Percentiles rank a stretch among this genome's conserved stretches.
These are phyloP conservation scores for Diprion similis DNA, from an alignment of 1,140 invertebrate species.

Conservation along the genomic window DNA sequence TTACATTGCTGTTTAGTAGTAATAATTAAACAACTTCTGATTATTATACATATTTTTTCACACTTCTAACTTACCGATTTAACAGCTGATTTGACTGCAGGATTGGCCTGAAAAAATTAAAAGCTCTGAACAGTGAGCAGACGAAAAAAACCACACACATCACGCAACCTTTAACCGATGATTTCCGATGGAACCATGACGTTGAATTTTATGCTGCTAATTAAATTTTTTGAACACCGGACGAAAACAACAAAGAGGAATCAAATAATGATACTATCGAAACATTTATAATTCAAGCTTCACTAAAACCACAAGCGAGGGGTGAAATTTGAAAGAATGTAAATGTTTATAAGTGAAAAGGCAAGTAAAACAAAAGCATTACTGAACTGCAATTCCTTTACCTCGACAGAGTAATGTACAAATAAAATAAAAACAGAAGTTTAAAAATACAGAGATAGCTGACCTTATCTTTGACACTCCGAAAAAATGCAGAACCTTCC, in stretches of 20 bases:
- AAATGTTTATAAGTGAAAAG: neutral
- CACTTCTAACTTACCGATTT: conserved; percentile 71
- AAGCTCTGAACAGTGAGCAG: conserved; percentile 29
- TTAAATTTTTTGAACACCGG: no score
- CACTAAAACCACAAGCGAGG: conserved; percentile 23
- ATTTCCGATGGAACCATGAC: neutral
- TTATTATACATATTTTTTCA: neutral
- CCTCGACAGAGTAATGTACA: neutral
- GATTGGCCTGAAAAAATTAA: conserved; percentile 75
- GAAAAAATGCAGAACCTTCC: conserved; percentile 74
- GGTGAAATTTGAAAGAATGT: neutral
- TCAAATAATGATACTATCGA: no score
- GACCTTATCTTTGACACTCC: conserved; percentile 79
- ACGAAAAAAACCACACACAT: conserved; percentile 30
- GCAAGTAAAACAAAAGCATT: neutral
- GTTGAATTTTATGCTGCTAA: no score
- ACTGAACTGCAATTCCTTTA: neutral
- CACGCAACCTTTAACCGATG: neutral
- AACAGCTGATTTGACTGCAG: conserved; percentile 81
- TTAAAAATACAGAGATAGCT: conserved; percentile 26
- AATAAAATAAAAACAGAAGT: neutral
- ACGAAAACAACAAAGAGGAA: no score
- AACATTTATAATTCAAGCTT: conserved; percentile 9
- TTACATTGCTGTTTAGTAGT: no score
- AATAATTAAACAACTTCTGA: no score